Base-by-base conservation (phyloP, 2,113 vertebrate genomes). In the Callionymus lyra region DNA sequence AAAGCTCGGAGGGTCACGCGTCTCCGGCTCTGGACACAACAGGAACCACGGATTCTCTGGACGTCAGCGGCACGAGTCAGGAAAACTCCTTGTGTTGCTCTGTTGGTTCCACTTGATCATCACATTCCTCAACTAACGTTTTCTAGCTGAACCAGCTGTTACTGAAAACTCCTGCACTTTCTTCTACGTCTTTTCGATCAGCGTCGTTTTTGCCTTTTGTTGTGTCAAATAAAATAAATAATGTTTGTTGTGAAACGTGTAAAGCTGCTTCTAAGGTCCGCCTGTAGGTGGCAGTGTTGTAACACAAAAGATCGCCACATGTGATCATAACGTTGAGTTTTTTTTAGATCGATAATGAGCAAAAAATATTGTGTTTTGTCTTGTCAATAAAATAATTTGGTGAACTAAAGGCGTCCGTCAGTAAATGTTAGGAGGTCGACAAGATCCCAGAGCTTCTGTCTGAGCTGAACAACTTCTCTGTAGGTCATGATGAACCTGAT, bases 221-320 rank as follows among this genome's bases (percentile, higher is more conserved):
- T 41, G 21, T 27, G 21, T 5, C 21, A 27, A 27, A 27, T 27
- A 4, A 27, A 8, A 27, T 27, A 27, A 4, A 8, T 27, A 27
- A 27, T 8, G 4, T 27, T 4, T 27, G 21, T 27, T 27, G 21
- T 27, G 8, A 27, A 5, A 27, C 8, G 8, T 27, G 21, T 27
- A 27, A 27, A 4, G 21, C 21, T 8, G 21, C 21, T 27, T 8
- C 21, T 27, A 8, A 27, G 21, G 21, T 27, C 21, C 21, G 33
- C 75, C 80, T 74, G 56, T 56, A 72, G 80, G 65, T 79, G 77
- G 75, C 77, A 80, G 75, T 75, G 45, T 75, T 77, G 77, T 47
- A 37, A 38, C 73, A 70, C 35, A 50, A 27, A 27, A 27, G 21
- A 27, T 4, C 21, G 21, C 21, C 8, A 8, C 21, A 27, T 8